phyloP scores from a whole-genome alignment of 1,140 invertebrate species.

The Pararge aegeria region DNA sequence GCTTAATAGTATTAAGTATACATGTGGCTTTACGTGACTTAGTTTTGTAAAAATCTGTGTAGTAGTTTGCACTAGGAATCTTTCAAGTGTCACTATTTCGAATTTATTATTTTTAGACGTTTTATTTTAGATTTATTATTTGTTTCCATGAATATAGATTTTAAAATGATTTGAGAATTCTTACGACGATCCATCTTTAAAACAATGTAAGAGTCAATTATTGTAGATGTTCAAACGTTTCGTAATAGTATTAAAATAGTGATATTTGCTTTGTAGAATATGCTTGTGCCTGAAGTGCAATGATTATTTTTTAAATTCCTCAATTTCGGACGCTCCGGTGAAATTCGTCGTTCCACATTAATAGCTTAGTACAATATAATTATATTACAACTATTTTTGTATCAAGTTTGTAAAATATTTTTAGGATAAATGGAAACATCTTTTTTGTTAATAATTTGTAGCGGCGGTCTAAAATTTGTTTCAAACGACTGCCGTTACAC shows the following conservation, averaged over 20 bases:
- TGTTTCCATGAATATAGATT: not conserved
- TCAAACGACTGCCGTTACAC: conserved; percentile 33
- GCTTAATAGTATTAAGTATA: too few species aligned
- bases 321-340: conserved; percentile 35
- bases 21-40: conserved; percentile 50
- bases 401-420: conserved; percentile 28
- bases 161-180: conserved; percentile 9
- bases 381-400: conserved; percentile 29
- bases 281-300: conserved; percentile 59
- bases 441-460: conserved; percentile 5
- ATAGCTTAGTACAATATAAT: conserved; percentile 14
- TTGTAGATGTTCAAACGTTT: conserved; percentile 54
- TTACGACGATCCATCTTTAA: conserved; percentile 8
- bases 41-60: conserved; percentile 27
- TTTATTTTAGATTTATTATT: conserved; percentile 40
- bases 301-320: conserved; percentile 35
- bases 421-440: conserved; percentile 19
- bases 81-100: conserved; percentile 57
- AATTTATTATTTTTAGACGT: conserved; percentile 72
- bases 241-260: conserved; percentile 42
- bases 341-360: conserved; percentile 57
- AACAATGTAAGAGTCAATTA: conserved; percentile 59
- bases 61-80: conserved; percentile 40
- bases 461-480: conserved; percentile 44
- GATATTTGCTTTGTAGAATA: conserved; percentile 45